A percentile compares a stretch with the other conserved stretches of the same genome.
These are phyloP conservation scores for Porphyrio hochstetteri DNA, from an alignment of 2,113 vertebrate genomes.

Conservation along the genomic window DNA sequence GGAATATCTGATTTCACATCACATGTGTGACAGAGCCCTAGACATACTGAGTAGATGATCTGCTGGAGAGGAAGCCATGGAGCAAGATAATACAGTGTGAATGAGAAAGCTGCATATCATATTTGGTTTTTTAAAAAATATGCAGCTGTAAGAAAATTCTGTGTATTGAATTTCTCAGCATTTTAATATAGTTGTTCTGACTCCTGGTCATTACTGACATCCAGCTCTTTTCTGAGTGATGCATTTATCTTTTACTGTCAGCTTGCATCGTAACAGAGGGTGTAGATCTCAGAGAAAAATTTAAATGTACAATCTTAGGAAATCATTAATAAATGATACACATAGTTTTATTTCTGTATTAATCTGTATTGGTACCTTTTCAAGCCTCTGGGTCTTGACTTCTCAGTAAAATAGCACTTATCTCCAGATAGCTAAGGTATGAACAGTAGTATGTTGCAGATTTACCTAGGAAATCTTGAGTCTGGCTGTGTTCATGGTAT, in stretches of 20 bases:
- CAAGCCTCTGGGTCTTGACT: neutral
- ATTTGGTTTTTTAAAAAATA: neutral
- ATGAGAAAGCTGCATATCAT: neutral
- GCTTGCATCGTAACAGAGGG: neutral
- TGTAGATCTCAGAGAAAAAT: neutral
- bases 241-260: neutral
- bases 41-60: neutral
- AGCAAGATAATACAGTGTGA: neutral
- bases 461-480: neutral
- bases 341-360: neutral
- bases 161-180: neutral
- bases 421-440: neutral
- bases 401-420: neutral
- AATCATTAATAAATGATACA: neutral
- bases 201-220: neutral
- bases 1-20: neutral
- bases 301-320: neutral
- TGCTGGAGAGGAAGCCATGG: neutral
- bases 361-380: neutral
- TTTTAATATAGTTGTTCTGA: neutral
- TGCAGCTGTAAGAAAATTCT: neutral
- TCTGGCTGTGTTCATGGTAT: neutral
- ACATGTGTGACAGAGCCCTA: neutral
- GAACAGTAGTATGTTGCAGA: neutral
- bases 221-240: neutral